Conservation (phyloP, 2,113 vertebrate genomes). For the Pseudonaja textilis region DNA sequence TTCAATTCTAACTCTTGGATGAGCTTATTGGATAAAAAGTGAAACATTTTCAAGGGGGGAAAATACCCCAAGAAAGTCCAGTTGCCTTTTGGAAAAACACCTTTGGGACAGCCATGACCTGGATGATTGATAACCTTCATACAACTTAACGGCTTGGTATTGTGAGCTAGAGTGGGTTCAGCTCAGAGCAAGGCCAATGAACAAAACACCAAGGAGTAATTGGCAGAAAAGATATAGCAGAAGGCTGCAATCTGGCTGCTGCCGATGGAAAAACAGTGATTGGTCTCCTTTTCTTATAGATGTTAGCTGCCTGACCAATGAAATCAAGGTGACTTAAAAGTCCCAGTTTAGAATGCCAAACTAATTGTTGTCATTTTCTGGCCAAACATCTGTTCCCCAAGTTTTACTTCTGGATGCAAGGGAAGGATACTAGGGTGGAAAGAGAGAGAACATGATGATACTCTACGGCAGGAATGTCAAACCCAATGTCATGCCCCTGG, state of each 20-base stretch:
- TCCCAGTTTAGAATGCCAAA: background rate
- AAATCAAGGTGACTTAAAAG: background rate
- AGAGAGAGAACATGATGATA: background rate
- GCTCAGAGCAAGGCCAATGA: background rate
- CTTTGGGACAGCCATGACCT: too few relatives aligned
- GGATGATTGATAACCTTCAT: too few relatives aligned
- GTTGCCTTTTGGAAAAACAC: too few relatives aligned
- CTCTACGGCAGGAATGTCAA: background rate
- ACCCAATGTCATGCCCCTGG: too few relatives aligned
- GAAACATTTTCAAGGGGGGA: too few relatives aligned
- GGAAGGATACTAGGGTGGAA: background rate
- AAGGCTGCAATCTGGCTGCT: background rate
- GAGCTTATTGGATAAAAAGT: too few relatives aligned
- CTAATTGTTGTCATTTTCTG: background rate
- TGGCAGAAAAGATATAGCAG: background rate
- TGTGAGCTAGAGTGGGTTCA: background rate
- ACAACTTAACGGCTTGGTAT: background rate
- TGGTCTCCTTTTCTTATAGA: background rate
- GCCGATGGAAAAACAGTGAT: background rate
- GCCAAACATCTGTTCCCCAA: background rate
- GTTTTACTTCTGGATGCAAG: background rate
- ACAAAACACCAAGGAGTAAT: background rate
- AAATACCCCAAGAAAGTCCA: too few relatives aligned
- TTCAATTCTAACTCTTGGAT: too few relatives aligned
- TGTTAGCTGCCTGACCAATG: background rate